Evolutionary conservation across 37 sponge, comb jelly and placozoan genomes (phyloP).

Genomic region (Dysidea cf. avara): DNA sequence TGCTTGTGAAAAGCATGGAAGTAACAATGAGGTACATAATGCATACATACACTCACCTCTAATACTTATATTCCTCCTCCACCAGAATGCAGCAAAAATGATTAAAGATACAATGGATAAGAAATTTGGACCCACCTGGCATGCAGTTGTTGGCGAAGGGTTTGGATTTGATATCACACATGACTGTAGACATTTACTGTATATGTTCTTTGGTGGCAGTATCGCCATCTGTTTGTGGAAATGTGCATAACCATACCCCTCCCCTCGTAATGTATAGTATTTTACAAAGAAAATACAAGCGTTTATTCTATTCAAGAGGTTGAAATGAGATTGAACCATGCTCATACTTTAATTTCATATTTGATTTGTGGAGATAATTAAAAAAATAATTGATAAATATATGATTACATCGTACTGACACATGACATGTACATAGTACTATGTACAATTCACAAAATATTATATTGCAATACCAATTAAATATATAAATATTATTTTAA

Average conservation of each 20-base stretch:
- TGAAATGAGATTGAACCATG: too few relatives aligned
- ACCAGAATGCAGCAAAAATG: slow-evolving; percentile 93
- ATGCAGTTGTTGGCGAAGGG: slow-evolving; percentile 95
- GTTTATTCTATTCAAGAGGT: too few relatives aligned
- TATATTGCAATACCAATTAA: too few relatives aligned
- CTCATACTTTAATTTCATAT: too few relatives aligned
- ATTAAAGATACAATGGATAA: slow-evolving; percentile 99
- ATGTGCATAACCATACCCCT: slow-evolving; percentile 69
- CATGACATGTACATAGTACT: too few relatives aligned
- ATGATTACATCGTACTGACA: too few relatives aligned
- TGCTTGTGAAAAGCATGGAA: slow-evolving; percentile 93
- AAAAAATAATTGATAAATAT: too few relatives aligned
- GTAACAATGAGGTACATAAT: slow-evolving; percentile 81
- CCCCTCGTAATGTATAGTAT: too few relatives aligned
- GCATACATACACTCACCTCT: background rate
- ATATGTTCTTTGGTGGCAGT: slow-evolving; percentile 97
- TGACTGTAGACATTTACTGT: slow-evolving; percentile 89
- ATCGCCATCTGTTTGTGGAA: slow-evolving; percentile 98
- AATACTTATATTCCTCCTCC: background rate
- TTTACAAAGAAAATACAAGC: too few relatives aligned
- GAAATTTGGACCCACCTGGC: slow-evolving; percentile 99
- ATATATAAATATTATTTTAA: too few relatives aligned
- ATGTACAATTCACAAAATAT: too few relatives aligned
- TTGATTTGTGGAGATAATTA: too few relatives aligned
- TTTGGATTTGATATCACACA: slow-evolving; percentile 95